phyloP scores from a whole-genome alignment of 2,113 vertebrate species.

The Macrotus californicus region DNA sequence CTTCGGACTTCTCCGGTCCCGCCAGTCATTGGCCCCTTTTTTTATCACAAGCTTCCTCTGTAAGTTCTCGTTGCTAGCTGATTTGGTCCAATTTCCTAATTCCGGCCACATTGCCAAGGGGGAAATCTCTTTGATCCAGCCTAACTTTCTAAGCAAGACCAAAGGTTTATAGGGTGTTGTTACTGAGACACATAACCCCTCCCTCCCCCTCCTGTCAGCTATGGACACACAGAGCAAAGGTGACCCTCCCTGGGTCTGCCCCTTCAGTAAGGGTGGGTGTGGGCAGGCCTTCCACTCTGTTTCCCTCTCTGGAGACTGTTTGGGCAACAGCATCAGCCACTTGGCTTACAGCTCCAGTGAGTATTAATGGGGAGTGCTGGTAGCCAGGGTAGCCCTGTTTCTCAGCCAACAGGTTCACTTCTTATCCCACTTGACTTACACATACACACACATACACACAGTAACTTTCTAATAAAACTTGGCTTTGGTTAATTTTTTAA shows the following conservation, averaged over 20 bases:
- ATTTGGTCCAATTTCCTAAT: constrained; percentile 6
- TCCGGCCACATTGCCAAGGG: not conserved
- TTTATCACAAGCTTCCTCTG: not conserved
- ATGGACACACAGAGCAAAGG: not conserved
- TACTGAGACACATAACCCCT: not conserved
- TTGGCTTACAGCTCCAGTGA: not conserved
- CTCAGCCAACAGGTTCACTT: not conserved
- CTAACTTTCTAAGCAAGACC: not conserved
- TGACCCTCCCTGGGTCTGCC: not conserved
- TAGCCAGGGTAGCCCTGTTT: not conserved
- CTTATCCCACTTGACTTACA: not conserved
- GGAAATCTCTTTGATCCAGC: not conserved
- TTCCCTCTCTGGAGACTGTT: not conserved
- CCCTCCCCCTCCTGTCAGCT: not conserved
- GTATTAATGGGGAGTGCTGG: not conserved
- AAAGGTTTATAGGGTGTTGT: not conserved
- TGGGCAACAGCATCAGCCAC: not conserved
- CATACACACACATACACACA: not conserved
- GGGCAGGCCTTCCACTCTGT: not conserved
- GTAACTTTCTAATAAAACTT: constrained; percentile 22
- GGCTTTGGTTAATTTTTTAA: constrained; percentile 26
- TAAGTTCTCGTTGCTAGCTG: not conserved
- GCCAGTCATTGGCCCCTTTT: not conserved
- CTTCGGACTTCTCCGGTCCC: not conserved
- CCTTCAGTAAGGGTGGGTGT: not conserved